These are phyloP conservation scores for Phrynocephalus vlangalii DNA, from an alignment of 2,797 vertebrate species.

Conservation along the genomic window DNA sequence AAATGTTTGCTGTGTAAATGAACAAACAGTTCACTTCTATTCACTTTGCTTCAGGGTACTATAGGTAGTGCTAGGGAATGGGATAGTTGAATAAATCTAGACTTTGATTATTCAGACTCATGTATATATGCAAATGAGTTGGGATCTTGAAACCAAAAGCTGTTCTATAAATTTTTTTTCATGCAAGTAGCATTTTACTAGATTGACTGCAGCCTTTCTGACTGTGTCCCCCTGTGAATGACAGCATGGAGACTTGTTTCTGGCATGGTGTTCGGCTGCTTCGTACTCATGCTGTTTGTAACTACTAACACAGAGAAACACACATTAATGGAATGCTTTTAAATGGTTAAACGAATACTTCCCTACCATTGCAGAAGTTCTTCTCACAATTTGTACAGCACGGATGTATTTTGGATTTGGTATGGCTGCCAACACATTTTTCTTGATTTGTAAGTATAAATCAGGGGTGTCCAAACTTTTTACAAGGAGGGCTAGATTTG, in stretches of 20 bases:
- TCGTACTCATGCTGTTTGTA: not conserved
- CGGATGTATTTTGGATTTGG: conserved; percentile 84
- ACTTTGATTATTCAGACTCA: no score
- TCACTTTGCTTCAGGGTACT: no score
- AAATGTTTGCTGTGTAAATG: not conserved
- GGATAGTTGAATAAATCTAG: no score
- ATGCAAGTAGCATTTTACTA: not conserved
- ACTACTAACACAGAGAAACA: not conserved
- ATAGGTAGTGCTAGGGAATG: no score
- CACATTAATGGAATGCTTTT: not conserved
- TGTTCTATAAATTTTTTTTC: not conserved
- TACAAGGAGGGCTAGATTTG: no score
- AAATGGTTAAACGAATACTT: conserved; percentile 10
- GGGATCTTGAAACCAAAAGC: no score
- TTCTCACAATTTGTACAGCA: conserved; percentile 79
- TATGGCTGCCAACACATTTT: conserved; percentile 79
- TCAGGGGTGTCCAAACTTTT: no score
- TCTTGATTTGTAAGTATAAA: conserved; percentile 77
- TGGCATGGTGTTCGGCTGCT: not conserved
- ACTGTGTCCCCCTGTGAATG: no score
- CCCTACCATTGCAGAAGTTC: conserved; percentile 66
- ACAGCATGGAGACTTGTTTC: not conserved
- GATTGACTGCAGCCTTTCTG: not conserved
- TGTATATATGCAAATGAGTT: no score
- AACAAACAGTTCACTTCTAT: not conserved